Conservation (phyloP, 2,888 invertebrate genomes). For the Lasius fuliginosus region DNA sequence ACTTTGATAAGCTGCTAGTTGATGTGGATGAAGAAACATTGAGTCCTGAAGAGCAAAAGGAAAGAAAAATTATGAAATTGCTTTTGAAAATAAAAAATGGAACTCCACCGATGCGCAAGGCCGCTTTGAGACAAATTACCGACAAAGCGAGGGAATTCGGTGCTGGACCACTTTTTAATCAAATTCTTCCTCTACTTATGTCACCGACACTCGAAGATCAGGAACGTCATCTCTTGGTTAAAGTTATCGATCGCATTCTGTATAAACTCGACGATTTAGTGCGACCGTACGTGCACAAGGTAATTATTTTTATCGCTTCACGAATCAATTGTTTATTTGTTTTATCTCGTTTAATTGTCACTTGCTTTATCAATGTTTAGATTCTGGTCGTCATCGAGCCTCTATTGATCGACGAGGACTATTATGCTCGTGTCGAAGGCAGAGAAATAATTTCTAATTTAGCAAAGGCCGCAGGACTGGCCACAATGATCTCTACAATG, state of each 20-base stretch:
- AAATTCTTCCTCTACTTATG: constrained; percentile 99
- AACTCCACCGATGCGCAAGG: constrained; percentile 99
- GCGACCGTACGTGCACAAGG: constrained; percentile 99
- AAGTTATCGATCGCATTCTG: constrained; percentile 99
- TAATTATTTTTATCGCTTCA: constrained; percentile 79
- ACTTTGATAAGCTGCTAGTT: constrained; percentile 98
- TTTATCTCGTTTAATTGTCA: background rate
- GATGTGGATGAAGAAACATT: constrained; percentile 99
- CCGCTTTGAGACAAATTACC: constrained; percentile 98
- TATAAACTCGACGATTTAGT: constrained; percentile 99
- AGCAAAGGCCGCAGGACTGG: constrained; percentile 99
- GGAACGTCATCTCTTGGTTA: constrained; percentile 99
- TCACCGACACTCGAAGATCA: constrained; percentile 99
- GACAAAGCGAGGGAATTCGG: constrained; percentile 99
- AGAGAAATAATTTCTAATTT: constrained; percentile 99
- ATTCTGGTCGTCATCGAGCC: constrained; percentile 99
- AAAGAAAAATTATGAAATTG: constrained; percentile 99
- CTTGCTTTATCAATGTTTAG: constrained; percentile 82
- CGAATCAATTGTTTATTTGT: background rate
- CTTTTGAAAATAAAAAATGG: constrained; percentile 99
- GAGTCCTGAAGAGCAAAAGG: constrained; percentile 98
- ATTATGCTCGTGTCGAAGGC: constrained; percentile 99
- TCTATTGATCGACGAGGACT: constrained; percentile 99
- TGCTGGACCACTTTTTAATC: constrained; percentile 99
- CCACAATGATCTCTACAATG: constrained; percentile 99